phyloP scores from a whole-genome alignment of 2,113 vertebrate genomes.

The Atractosteus spatula region DNA sequence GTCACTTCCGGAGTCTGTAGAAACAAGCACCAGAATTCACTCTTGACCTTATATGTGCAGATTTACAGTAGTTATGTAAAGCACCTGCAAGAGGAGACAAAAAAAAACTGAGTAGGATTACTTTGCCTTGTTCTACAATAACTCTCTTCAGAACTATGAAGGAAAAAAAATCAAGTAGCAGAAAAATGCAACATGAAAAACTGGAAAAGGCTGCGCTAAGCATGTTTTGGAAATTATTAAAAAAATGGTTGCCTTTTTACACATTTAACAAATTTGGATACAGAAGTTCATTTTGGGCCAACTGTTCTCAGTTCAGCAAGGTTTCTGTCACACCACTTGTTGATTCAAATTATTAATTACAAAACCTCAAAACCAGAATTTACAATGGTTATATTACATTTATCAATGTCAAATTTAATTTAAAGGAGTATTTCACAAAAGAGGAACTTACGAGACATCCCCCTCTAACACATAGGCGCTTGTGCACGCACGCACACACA shows the following conservation, averaged over 20 bases:
- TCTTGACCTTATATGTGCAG: too few relatives aligned
- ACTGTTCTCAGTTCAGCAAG: neutral
- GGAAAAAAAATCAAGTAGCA: neutral
- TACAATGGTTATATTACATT: neutral
- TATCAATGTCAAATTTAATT: neutral
- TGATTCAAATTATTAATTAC: neutral
- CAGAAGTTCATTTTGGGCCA: neutral
- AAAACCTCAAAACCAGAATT: neutral
- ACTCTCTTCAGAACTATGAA: neutral
- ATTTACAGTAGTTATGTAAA: too few relatives aligned
- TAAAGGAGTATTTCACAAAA: neutral
- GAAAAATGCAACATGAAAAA: neutral
- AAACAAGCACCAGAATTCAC: too few relatives aligned
- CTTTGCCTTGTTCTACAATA: neutral
- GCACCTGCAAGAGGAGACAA: slow-evolving; percentile 38
- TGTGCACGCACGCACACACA: neutral
- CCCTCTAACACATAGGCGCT: neutral
- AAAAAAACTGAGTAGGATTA: slow-evolving; percentile 14
- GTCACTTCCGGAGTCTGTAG: too few relatives aligned
- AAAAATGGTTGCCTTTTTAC: neutral
- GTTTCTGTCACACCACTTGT: neutral
- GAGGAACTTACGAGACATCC: too few relatives aligned
- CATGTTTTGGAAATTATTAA: neutral
- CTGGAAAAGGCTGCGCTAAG: neutral
- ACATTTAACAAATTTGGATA: neutral